Evolutionary conservation across 2,113 vertebrate genomes (phyloP), one percentile per base, ranked within the genome.

Genomic region (Crypturellus undulatus): DNA sequence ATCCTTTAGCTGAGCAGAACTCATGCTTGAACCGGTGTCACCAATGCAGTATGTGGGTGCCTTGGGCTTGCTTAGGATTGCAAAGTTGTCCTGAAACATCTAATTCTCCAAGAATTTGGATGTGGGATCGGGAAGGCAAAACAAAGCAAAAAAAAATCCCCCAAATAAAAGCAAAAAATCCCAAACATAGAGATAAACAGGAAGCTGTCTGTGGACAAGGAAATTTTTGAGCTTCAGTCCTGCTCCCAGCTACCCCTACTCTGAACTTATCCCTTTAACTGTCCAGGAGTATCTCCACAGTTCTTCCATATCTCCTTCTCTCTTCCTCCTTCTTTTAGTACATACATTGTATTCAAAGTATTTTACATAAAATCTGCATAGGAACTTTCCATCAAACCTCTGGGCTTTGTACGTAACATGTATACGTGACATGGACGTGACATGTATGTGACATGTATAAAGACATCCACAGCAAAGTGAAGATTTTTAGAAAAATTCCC

Each of bases 311-410:
- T 43, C 43, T 89, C 56, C 85, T 92, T 86, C 95, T 94, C 86
- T 91, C 42, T 93, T 85, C 68, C 45, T 77, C 36, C 28, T 94
- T 28, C 70, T 92, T 52, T 96, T 79, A 92, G 84, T 84, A 40
- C 77, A 63, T 13, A 42, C 79, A 28, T 88, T 30, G 30, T 38
- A 49, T 83, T 91, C 36, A 26, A 84, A 73, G 76, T 42, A 22
- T 81, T 88, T 93, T 86, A 70, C 89, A 71, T 78, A 56, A 22
- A 59, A 64, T 32, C 68, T 9, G 34, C 49, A 52, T 7, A 28
- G 40, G 10, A 83, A 79, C 28, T 84, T 87, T 47, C 82, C 42
- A 22, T 87, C 67, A 90, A 70, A 60, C 38, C 83, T 87, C 76
- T 81, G 90, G 65, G 77, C 69, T 81, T 90, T 52, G 40, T 54